phyloP scores from a whole-genome alignment of 2,113 vertebrate genomes.

The Sylvia atricapilla region DNA sequence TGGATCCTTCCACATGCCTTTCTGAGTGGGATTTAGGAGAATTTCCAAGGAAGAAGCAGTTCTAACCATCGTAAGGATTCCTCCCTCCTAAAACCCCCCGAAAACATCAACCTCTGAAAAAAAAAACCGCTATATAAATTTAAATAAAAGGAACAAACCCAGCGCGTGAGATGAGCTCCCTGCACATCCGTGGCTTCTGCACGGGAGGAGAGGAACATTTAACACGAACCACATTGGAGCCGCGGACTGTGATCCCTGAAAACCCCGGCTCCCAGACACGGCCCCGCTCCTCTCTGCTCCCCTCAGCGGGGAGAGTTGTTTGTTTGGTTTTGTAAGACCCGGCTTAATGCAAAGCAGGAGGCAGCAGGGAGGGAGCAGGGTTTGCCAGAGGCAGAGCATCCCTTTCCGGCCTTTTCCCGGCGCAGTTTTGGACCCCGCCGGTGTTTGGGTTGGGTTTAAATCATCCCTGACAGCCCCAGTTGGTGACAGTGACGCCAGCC shows the following conservation, averaged over 20 bases:
- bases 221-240: not conserved
- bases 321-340: not conserved
- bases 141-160: not conserved
- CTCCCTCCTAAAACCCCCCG: not conserved
- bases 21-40: not conserved
- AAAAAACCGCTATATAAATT: not conserved
- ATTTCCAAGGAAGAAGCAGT: not conserved
- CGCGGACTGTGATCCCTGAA: not conserved
- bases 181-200: not conserved
- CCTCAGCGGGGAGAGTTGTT: not conserved
- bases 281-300: not conserved
- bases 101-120: not conserved
- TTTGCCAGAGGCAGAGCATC: not conserved
- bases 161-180: not conserved
- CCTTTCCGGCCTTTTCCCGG: not conserved
- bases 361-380: not conserved
- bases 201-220: not conserved
- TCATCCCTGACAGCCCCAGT: not conserved
- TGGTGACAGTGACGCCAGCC: not conserved
- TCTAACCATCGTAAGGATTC: not conserved
- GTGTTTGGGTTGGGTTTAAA: not conserved
- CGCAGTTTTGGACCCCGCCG: not conserved
- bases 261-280: not conserved
- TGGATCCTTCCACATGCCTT: not conserved
- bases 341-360: conserved; percentile 35